Percentiles rank a stretch among this genome's conserved stretches.
phyloP scores from a whole-genome alignment of 2,888 invertebrate genomes.

The Aleiodes alternator region DNA sequence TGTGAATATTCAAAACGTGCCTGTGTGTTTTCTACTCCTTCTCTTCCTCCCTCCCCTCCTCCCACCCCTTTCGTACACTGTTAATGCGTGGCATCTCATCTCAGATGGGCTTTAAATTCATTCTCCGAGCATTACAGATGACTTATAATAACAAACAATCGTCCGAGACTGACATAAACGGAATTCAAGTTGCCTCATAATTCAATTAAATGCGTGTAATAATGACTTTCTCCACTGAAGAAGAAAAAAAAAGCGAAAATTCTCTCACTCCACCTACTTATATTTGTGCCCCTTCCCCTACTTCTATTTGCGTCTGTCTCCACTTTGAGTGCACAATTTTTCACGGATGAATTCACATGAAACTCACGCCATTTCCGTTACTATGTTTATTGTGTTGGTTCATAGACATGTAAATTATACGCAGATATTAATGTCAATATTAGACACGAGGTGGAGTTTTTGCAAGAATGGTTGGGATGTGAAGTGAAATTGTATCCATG shows the following conservation, averaged over 20 bases:
- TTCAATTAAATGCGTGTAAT: slow-evolving; percentile 24
- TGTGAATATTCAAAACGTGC: slow-evolving; percentile 9
- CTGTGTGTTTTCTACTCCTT: slow-evolving; percentile 13
- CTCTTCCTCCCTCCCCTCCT: not conserved
- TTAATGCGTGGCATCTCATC: slow-evolving; percentile 27
- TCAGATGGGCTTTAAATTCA: slow-evolving; percentile 28
- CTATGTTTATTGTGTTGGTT: slow-evolving; percentile 59
- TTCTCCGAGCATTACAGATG: slow-evolving; percentile 22
- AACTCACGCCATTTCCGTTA: not conserved
- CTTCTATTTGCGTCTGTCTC: slow-evolving; percentile 5
- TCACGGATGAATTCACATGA: not conserved
- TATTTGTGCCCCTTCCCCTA: not conserved
- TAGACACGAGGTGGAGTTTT: slow-evolving; percentile 47
- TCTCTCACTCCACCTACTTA: slow-evolving; percentile 28
- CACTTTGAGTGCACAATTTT: not conserved
- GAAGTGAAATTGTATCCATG: slow-evolving; percentile 50
- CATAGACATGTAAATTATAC: slow-evolving; percentile 74
- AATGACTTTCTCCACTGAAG: not conserved
- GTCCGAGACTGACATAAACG: slow-evolving; percentile 9
- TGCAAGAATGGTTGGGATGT: slow-evolving; percentile 60
- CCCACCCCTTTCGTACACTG: not conserved
- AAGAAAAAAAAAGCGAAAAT: too few relatives aligned
- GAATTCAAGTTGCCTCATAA: slow-evolving; percentile 1
- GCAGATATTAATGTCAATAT: slow-evolving; percentile 74
- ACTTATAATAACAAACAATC: slow-evolving; percentile 37